These are phyloP conservation scores for Dexiosoma caninum DNA, from an alignment of 2,888 invertebrate genomes.

Conservation along the genomic window DNA sequence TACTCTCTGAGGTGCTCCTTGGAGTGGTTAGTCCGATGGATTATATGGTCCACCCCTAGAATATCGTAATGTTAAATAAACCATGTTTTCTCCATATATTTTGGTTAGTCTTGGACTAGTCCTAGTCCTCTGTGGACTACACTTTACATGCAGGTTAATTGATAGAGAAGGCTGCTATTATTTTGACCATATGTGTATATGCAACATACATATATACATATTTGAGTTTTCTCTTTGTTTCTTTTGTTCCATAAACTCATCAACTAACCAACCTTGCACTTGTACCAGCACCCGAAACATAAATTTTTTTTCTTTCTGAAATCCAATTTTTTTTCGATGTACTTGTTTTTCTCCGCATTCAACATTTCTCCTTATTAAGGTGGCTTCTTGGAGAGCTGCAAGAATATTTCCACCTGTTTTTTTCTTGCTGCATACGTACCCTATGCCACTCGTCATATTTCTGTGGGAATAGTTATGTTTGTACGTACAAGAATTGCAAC, in stretches of 20 bases:
- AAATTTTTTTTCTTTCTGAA: slow-evolving; percentile 2
- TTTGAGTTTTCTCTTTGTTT: background rate
- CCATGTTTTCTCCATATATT: too few relatives aligned
- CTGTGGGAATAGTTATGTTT: slow-evolving; percentile 6
- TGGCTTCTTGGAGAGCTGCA: background rate
- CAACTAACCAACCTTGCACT: slow-evolving; percentile 57
- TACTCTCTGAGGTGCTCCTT: too few relatives aligned
- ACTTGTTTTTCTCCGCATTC: slow-evolving; percentile 5
- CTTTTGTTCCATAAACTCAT: slow-evolving; percentile 39
- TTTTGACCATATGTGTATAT: too few relatives aligned
- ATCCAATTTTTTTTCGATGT: background rate
- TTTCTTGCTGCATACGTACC: slow-evolving; percentile 7
- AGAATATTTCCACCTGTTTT: slow-evolving; percentile 37
- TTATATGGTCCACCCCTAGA: too few relatives aligned
- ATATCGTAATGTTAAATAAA: too few relatives aligned
- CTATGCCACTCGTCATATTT: slow-evolving; percentile 34
- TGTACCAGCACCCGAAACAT: slow-evolving; percentile 22
- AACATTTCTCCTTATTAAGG: slow-evolving; percentile 11
- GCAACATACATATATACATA: too few relatives aligned
- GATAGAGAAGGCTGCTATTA: background rate
- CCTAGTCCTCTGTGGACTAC: too few relatives aligned
- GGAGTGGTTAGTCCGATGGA: too few relatives aligned
- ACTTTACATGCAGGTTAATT: too few relatives aligned
- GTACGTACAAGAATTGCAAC: background rate
- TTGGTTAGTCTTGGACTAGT: too few relatives aligned